phyloP scores from a whole-genome alignment of 2,113 vertebrate genomes.

The Nyctibius bracteatus region DNA sequence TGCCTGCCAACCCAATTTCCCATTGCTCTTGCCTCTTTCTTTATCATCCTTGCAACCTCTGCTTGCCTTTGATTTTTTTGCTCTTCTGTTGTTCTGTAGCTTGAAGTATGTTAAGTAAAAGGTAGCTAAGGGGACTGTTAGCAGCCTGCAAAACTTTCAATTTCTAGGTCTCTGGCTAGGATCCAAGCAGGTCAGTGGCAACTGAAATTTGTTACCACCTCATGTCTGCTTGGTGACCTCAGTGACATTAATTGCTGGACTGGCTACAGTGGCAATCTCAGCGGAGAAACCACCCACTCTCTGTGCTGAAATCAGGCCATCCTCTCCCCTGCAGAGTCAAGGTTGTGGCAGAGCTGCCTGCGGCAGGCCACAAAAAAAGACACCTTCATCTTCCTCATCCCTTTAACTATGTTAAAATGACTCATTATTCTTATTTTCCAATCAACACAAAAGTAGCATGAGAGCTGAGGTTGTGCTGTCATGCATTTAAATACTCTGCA shows the following conservation, averaged over 20 bases:
- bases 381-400: neutral
- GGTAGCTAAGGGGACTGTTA: neutral
- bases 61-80: neutral
- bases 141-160: neutral
- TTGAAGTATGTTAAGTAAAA: neutral
- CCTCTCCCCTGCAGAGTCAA: neutral
- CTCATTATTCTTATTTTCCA: neutral
- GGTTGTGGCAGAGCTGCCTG: neutral
- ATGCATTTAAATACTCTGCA: neutral
- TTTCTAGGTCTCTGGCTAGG: slow-evolving; percentile 14
- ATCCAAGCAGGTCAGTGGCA: neutral
- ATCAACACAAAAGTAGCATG: neutral
- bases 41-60: neutral
- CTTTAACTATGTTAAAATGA: neutral
- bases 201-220: neutral
- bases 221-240: neutral
- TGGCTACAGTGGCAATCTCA: neutral
- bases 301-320: neutral
- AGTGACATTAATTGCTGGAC: neutral
- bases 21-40: neutral
- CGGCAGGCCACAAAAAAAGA: neutral
- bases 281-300: neutral
- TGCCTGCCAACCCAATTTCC: neutral
- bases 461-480: neutral
- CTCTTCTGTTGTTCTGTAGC: neutral